Evolutionary conservation across 2,888 invertebrate species (phyloP).

Genomic region (Drosophila formosana): DNA sequence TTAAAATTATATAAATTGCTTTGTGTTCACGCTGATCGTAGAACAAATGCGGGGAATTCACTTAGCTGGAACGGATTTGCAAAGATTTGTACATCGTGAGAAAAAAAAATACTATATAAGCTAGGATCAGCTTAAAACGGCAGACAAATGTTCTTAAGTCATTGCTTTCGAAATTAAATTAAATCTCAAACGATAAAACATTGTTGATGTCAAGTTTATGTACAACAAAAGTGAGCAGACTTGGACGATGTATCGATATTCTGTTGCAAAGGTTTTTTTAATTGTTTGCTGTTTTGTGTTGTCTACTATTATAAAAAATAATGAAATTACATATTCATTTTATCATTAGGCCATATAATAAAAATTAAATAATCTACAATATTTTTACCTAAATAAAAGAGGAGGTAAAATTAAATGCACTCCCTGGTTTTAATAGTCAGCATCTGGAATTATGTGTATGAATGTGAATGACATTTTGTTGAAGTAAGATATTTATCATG

Average conservation of each 20-base stretch:
- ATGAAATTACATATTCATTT: no score
- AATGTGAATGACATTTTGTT: neutral
- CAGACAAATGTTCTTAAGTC: neutral
- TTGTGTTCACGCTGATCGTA: neutral
- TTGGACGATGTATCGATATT: neutral
- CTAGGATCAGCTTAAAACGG: neutral
- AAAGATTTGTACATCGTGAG: neutral
- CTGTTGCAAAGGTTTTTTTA: neutral
- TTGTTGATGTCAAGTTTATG: neutral
- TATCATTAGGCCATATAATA: no score
- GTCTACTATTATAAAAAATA: no score
- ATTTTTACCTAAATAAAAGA: no score
- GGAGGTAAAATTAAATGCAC: no score
- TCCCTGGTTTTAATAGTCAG: neutral
- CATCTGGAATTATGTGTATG: slow-evolving; percentile 1
- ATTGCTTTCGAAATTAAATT: neutral
- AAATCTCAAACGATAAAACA: neutral
- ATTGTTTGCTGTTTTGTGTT: neutral
- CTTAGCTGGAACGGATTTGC: neutral
- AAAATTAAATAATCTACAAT: no score
- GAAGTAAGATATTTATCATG: slow-evolving; percentile 14
- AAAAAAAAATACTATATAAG: neutral
- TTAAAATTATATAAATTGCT: neutral
- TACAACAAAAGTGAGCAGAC: neutral
- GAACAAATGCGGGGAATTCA: neutral